Conservation (phyloP, 2,888 invertebrate species). For the Chironomus riparius region DNA sequence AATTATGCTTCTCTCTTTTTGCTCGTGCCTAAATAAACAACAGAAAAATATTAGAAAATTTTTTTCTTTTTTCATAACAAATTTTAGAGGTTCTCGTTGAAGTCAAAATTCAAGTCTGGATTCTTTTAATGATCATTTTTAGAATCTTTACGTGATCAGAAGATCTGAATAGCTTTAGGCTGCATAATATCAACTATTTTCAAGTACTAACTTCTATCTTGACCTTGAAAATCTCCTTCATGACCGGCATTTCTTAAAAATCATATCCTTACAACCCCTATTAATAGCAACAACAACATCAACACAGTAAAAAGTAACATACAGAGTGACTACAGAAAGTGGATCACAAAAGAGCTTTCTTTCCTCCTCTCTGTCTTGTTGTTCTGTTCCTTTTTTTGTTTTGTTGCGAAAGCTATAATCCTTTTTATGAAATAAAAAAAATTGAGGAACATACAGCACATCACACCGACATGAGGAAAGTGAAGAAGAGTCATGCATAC, state of each 20-base stretch:
- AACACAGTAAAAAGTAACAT: not conserved
- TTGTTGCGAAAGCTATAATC: not conserved
- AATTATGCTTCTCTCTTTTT: not conserved
- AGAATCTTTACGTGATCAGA: no score
- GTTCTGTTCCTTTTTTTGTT: not conserved
- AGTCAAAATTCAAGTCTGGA: no score
- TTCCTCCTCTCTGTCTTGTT: no score
- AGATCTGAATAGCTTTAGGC: no score
- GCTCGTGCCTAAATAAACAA: conserved; percentile 16
- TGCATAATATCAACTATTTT: no score
- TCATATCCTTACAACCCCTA: no score
- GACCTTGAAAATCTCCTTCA: no score
- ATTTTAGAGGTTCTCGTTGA: no score
- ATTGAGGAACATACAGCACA: not conserved
- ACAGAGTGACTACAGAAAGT: not conserved
- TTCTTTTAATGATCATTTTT: no score
- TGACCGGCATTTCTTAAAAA: no score
- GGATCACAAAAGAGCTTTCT: not conserved
- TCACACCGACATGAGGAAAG: not conserved
- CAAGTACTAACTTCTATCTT: no score
- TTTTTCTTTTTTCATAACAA: not conserved
- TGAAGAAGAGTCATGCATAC: not conserved
- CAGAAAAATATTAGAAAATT: not conserved
- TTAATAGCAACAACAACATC: not conserved
- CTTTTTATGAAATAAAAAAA: not conserved